Conservation (phyloP, 2,888 invertebrate species). For the Spilosoma lubricipeda region DNA sequence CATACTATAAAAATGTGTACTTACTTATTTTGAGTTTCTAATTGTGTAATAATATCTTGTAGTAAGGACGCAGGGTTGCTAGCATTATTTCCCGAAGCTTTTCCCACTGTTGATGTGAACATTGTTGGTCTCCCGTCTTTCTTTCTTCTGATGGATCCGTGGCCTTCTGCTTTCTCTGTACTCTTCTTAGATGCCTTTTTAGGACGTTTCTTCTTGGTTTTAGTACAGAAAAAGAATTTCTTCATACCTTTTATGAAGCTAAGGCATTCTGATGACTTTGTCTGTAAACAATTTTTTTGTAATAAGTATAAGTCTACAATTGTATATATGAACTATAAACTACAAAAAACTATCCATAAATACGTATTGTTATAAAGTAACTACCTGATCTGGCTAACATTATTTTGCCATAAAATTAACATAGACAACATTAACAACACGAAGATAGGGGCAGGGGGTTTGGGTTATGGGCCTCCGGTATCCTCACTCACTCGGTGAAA, state of each 20-base stretch:
- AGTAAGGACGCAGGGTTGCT: constrained; percentile 87
- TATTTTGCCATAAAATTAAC: too few species aligned
- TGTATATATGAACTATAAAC: too few species aligned
- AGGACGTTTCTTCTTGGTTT: constrained; percentile 68
- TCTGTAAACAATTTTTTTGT: constrained; percentile 54
- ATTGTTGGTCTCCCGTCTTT: constrained; percentile 70
- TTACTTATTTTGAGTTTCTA: constrained; percentile 89
- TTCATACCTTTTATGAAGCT: constrained; percentile 80
- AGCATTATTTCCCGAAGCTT: constrained; percentile 74
- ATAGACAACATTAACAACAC: too few species aligned
- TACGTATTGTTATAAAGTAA: too few species aligned
- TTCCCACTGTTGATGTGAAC: constrained; percentile 81
- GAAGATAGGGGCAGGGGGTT: too few species aligned
- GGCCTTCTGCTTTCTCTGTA: constrained; percentile 44
- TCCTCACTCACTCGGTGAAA: too few species aligned
- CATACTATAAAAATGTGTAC: constrained; percentile 28
- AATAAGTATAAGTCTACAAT: not conserved
- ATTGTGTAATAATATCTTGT: constrained; percentile 89
- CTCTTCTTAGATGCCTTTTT: constrained; percentile 58
- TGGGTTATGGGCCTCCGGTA: too few species aligned
- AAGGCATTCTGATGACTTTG: constrained; percentile 74
- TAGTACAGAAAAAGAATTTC: constrained; percentile 81
- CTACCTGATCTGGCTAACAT: too few species aligned
- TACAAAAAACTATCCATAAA: too few species aligned
- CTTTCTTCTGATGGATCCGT: constrained; percentile 50